These are phyloP conservation scores for Trachelus iudaicus DNA, from an alignment of 2,888 invertebrate species.

Conservation along the genomic window DNA sequence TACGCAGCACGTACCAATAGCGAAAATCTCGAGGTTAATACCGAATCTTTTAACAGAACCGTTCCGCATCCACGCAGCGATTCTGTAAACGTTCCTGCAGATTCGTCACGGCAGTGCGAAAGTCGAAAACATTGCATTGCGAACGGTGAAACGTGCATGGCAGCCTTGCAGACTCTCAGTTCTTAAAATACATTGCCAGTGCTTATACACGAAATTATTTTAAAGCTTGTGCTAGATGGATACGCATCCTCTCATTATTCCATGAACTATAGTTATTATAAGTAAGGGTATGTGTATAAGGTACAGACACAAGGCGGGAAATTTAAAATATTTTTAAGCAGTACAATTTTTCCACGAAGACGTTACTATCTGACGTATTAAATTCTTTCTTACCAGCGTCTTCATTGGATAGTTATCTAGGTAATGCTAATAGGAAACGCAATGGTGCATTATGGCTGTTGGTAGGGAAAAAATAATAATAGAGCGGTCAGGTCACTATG, in stretches of 20 bases:
- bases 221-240: neutral
- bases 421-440: conserved; percentile 32
- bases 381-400: neutral
- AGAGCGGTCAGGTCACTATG: conserved; percentile 42
- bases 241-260: neutral
- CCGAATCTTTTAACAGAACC: neutral
- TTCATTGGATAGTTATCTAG: conserved; percentile 21
- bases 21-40: neutral
- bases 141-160: neutral
- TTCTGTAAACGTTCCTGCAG: neutral
- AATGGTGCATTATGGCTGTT: conserved; percentile 29
- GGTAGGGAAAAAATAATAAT: conserved; percentile 37
- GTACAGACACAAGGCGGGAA: neutral
- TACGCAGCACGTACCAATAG: neutral
- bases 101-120: neutral
- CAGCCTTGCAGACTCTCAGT: neutral
- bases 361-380: neutral
- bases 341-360: neutral
- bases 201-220: neutral
- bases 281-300: neutral
- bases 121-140: neutral
- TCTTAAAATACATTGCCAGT: neutral
- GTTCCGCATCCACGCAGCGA: neutral
- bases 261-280: neutral
- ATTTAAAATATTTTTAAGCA: neutral